Conservation (phyloP, 2,797 vertebrate species). For the Aplochiton taeniatus region DNA sequence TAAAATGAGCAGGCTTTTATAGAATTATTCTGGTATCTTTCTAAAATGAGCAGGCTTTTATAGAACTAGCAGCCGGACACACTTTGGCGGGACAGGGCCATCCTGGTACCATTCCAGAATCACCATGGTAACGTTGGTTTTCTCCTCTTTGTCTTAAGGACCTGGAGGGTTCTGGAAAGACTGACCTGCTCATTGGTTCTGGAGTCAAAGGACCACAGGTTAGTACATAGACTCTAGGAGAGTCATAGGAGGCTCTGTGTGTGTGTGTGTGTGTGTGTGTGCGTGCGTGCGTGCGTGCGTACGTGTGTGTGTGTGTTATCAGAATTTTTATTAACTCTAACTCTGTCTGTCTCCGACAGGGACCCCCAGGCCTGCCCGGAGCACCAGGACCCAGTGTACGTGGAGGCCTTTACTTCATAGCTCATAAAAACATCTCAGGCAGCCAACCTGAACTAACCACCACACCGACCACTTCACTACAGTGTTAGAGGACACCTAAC, state of each 20-base stretch:
- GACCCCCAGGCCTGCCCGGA: slow-evolving; percentile 64
- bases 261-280: slow-evolving; percentile 6
- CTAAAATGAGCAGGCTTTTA: too few species aligned
- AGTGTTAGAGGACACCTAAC: too few species aligned
- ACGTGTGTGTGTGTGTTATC: slow-evolving; percentile 3
- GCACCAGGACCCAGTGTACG: slow-evolving; percentile 73
- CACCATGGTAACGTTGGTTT: background rate
- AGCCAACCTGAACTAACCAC: too few species aligned
- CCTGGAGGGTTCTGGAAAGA: slow-evolving; percentile 84
- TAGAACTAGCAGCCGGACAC: background rate
- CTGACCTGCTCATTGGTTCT: slow-evolving; percentile 55
- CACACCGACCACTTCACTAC: too few species aligned
- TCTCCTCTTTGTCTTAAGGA: slow-evolving; percentile 77
- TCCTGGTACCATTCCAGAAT: background rate
- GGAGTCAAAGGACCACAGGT: slow-evolving; percentile 71
- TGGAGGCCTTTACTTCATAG: background rate
- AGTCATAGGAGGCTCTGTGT: background rate
- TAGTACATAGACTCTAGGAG: slow-evolving; percentile 40
- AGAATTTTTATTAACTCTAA: too few species aligned
- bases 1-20: too few species aligned
- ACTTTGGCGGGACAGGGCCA: background rate
- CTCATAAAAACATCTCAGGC: background rate
- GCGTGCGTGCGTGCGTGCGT: too few species aligned
- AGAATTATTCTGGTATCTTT: too few species aligned
- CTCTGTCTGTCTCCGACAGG: slow-evolving; percentile 48